A percentile compares a stretch with the other conserved stretches of the same genome.
Conservation (phyloP, 1,140 invertebrate genomes). For the Zaprionus taronus region DNA sequence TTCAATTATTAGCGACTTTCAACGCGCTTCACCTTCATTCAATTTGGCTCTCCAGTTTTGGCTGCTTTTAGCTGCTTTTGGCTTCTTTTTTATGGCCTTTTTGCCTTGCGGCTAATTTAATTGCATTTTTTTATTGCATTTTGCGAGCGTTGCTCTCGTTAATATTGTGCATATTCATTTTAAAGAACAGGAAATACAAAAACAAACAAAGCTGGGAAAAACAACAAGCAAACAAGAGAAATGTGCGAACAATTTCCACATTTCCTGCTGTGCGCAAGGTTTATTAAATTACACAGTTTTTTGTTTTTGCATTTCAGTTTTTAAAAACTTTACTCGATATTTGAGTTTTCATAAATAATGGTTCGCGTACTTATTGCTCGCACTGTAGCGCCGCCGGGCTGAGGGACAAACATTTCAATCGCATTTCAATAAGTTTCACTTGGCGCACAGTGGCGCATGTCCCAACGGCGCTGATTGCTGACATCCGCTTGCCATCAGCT, state of each 20-base stretch:
- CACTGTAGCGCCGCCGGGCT: conserved; percentile 3
- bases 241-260: conserved; percentile 18
- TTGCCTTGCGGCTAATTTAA: conserved; percentile 76
- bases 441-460: conserved; percentile 11
- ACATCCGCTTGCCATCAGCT: conserved; percentile 35
- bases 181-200: not conserved
- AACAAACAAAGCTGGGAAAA: not conserved
- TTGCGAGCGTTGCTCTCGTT: conserved; percentile 21
- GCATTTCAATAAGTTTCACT: conserved; percentile 38
- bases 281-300: conserved; percentile 64
- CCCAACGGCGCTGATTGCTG: conserved; percentile 35
- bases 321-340: not conserved
- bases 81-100: conserved; percentile 51
- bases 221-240: conserved; percentile 3
- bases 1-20: conserved; percentile 69
- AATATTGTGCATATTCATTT: conserved; percentile 41
- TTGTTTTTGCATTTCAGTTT: not conserved
- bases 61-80: not conserved
- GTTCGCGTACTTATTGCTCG: not conserved
- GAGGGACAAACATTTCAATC: conserved; percentile 28
- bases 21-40: conserved; percentile 52
- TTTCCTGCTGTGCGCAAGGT: not conserved
- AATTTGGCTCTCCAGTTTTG: conserved; percentile 47
- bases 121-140: conserved; percentile 78
- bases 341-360: conserved; percentile 13